A percentile compares a stretch with the other conserved stretches of the same genome.
Evolutionary conservation across 2,888 invertebrate species (phyloP).

Genomic region (Octodonta nipae): DNA sequence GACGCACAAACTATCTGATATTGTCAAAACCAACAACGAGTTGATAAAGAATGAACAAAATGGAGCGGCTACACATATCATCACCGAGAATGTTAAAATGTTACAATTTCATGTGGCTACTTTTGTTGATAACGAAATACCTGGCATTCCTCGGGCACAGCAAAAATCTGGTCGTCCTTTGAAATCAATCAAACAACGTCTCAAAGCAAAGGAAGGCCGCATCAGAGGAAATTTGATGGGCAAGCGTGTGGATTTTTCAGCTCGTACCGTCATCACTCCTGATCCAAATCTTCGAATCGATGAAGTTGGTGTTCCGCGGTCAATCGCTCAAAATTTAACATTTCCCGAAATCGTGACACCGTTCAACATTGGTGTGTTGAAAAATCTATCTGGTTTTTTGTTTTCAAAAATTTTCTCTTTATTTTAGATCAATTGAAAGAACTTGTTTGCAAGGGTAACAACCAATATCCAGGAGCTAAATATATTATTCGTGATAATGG

Average conservation of each 20-base stretch:
- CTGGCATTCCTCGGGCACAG: constrained; percentile 93
- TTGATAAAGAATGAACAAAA: constrained; percentile 86
- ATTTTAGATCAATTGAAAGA: constrained; percentile 54
- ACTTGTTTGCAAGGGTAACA: constrained; percentile 88
- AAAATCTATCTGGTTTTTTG: no score
- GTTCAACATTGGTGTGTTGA: constrained; percentile 88
- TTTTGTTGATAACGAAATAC: constrained; percentile 96
- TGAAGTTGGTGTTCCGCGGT: constrained; percentile 94
- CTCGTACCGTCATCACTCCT: constrained; percentile 95
- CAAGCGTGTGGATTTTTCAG: constrained; percentile 98
- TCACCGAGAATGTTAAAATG: constrained; percentile 93
- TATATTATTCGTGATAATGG: constrained; percentile 98
- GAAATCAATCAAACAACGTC: constrained; percentile 90
- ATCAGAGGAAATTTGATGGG: constrained; percentile 99
- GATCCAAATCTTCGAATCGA: constrained; percentile 90
- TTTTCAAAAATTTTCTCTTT: no score
- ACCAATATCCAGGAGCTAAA: constrained; percentile 98
- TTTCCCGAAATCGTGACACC: constrained; percentile 99
- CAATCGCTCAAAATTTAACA: constrained; percentile 96
- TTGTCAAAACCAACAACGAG: constrained; percentile 96
- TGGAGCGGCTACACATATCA: constrained; percentile 94
- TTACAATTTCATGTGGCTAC: constrained; percentile 98
- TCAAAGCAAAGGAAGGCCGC: constrained; percentile 97
- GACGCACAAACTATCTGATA: constrained; percentile 96
- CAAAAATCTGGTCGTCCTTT: constrained; percentile 98